A percentile compares a stretch with the other conserved stretches of the same genome.
Conservation (phyloP, 2,797 vertebrate genomes). For the Chelidonichthys spinosus region DNA sequence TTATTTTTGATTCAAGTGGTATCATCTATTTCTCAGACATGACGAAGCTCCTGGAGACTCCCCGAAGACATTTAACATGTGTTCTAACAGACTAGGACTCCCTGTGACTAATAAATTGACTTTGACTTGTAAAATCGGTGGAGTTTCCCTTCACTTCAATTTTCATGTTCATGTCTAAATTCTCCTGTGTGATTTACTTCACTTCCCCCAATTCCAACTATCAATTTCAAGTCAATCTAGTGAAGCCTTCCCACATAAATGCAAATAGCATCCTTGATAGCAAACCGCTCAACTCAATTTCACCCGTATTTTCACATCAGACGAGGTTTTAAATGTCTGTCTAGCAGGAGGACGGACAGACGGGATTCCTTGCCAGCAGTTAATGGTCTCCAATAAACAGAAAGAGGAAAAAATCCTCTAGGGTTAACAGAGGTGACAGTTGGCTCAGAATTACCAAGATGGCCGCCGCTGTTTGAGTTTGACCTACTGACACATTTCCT, state of each 20-base stretch:
- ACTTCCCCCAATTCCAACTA: background rate
- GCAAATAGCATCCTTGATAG: too few relatives aligned
- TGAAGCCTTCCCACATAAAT: background rate
- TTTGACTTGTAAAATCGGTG: background rate
- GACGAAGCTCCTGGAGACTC: background rate
- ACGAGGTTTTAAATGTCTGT: constrained; percentile 9
- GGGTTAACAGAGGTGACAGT: constrained; percentile 59
- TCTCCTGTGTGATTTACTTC: background rate
- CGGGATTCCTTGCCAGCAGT: constrained; percentile 1
- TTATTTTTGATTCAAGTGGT: background rate
- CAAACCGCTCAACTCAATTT: too few relatives aligned
- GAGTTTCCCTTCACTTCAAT: background rate
- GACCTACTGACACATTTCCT: constrained; percentile 79
- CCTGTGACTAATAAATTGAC: background rate
- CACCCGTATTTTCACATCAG: constrained; percentile 5
- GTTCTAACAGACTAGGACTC: background rate
- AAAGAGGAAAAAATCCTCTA: background rate
- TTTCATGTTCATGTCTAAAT: background rate
- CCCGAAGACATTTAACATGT: background rate
- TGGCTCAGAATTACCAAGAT: constrained; percentile 46
- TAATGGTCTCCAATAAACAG: background rate
- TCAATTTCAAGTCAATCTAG: background rate
- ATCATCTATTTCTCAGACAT: background rate
- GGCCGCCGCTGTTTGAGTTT: constrained; percentile 46
- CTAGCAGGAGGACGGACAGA: background rate